Evolutionary conservation across 2,797 vertebrate species (phyloP).

Genomic region (Acanthurus tractus): DNA sequence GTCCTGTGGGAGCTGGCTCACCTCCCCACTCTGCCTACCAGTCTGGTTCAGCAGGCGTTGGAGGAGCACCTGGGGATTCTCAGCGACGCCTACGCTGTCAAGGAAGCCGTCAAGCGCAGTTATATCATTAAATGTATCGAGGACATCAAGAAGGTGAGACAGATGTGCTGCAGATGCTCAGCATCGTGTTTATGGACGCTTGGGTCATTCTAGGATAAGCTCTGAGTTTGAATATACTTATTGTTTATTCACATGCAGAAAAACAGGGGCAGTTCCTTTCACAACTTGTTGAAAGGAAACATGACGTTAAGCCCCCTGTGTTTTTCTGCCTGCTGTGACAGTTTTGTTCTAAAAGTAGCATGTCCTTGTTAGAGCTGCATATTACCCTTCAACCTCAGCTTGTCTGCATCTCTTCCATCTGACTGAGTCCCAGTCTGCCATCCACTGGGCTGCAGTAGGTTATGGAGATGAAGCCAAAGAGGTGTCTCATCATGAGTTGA

Average conservation of each 20-base stretch:
- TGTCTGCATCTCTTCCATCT: conserved; percentile 16
- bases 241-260: not conserved
- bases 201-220: not conserved
- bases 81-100: conserved; percentile 97
- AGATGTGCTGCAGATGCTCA: not conserved
- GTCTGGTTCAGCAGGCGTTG: conserved; percentile 95
- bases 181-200: not conserved
- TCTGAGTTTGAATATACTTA: not conserved
- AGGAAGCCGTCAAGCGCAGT: conserved; percentile 94
- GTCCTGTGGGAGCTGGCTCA: conserved; percentile 98
- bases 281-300: conserved; percentile 7
- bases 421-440: not conserved
- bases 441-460: not conserved
- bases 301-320: not conserved
- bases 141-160: conserved; percentile 97
- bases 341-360: conserved; percentile 45
- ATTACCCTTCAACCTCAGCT: conserved; percentile 3
- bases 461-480: not conserved
- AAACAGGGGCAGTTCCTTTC: not conserved
- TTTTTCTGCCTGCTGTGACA: conserved; percentile 29
- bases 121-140: conserved; percentile 99
- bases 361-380: conserved; percentile 27
- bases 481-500: conserved; percentile 7
- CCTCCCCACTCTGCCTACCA: conserved; percentile 93
- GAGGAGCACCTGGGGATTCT: conserved; percentile 98